These are phyloP conservation scores for Muschampia plurimacula DNA, from an alignment of 2,888 invertebrate genomes.

Conservation along the genomic window DNA sequence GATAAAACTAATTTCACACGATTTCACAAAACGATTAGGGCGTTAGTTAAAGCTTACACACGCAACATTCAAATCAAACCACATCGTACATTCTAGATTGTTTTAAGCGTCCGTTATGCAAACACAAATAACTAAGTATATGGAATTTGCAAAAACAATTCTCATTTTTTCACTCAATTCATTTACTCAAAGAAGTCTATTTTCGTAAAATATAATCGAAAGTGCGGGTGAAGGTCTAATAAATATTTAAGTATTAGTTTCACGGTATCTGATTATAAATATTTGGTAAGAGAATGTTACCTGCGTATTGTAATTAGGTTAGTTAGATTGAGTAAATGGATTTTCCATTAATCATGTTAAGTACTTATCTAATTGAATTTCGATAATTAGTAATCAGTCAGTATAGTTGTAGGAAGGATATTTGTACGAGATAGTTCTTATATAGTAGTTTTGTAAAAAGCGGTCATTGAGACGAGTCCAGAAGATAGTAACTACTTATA, in stretches of 20 bases:
- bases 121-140: conserved; percentile 14
- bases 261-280: neutral
- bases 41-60: conserved; percentile 14
- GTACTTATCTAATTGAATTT: conserved; percentile 12
- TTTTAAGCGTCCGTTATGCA: conserved; percentile 18
- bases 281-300: neutral
- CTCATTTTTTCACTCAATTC: conserved; percentile 6
- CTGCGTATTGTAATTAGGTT: conserved; percentile 13
- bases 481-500: too few relatives aligned
- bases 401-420: neutral
- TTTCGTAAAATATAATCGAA: conserved; percentile 10
- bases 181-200: conserved; percentile 13
- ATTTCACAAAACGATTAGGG: conserved; percentile 15
- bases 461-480: too few relatives aligned
- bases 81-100: conserved; percentile 14
- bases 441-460: too few relatives aligned
- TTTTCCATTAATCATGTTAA: conserved; percentile 12
- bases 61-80: conserved; percentile 27
- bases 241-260: too few relatives aligned
- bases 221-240: conserved; percentile 8
- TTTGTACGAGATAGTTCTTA: too few relatives aligned
- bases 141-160: conserved; percentile 14
- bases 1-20: neutral
- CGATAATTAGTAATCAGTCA: conserved; percentile 3
- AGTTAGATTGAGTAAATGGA: conserved; percentile 9